These are phyloP conservation scores for Neofelis nebulosa DNA, from an alignment of 2,113 vertebrate species.

Conservation along the genomic window DNA sequence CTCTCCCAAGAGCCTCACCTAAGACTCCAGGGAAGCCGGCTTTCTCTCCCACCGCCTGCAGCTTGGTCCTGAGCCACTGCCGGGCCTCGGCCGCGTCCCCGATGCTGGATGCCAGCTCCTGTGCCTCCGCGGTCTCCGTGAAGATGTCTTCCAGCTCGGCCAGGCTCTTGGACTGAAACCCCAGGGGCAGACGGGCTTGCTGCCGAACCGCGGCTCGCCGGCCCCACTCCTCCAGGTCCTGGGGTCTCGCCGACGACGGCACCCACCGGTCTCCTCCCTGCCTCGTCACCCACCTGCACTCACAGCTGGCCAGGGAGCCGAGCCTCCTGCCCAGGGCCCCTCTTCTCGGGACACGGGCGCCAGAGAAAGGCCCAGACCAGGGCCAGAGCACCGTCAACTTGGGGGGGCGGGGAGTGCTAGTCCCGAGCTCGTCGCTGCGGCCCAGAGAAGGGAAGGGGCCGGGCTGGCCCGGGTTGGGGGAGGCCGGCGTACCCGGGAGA, in stretches of 20 bases:
- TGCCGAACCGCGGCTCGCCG: fast-evolving
- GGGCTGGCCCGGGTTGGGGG: background rate
- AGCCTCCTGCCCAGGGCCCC: too few relatives aligned
- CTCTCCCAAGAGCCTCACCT: constrained; percentile 79
- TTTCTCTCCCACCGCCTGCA: constrained; percentile 85
- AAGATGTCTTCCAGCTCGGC: constrained; percentile 89
- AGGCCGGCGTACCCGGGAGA: background rate
- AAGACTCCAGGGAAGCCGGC: constrained; percentile 84
- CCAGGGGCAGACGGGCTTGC: background rate
- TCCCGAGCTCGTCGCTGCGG: background rate
- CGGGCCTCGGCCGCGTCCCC: constrained; percentile 80
- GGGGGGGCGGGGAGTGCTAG: background rate
- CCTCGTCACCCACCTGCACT: background rate
- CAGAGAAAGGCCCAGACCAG: background rate
- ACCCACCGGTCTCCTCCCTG: background rate
- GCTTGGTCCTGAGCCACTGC: constrained; percentile 83
- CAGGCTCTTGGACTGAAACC: constrained; percentile 84
- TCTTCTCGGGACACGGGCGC: background rate
- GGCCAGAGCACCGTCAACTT: background rate
- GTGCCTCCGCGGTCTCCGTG: constrained; percentile 79
- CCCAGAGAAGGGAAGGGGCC: background rate
- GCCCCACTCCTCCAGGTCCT: background rate
- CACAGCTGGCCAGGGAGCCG: background rate
- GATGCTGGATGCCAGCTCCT: constrained; percentile 87
- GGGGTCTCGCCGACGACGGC: background rate